A percentile compares a stretch with the other conserved stretches of the same genome.
These are phyloP conservation scores for Bombus picipes DNA, from an alignment of 1,140 invertebrate genomes.

Conservation along the genomic window DNA sequence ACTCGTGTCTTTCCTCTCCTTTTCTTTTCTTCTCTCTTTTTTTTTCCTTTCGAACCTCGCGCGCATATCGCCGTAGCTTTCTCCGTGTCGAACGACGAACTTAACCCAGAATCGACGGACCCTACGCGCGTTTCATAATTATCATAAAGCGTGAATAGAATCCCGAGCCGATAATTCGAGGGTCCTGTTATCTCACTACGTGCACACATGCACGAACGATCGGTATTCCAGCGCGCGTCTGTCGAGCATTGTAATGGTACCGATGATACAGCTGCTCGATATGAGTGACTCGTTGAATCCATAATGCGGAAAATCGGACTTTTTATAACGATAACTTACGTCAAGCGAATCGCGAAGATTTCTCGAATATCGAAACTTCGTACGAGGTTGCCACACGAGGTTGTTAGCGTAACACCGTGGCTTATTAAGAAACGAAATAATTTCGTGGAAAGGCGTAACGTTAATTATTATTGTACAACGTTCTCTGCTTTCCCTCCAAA, in stretches of 20 bases:
- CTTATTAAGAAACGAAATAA: conserved; percentile 44
- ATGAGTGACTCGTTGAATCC: neutral
- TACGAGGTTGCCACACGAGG: neutral
- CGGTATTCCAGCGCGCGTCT: conserved; percentile 34
- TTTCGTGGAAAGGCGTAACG: conserved; percentile 25
- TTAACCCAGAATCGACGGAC: neutral
- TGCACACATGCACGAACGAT: conserved; percentile 23
- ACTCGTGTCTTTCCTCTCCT: neutral
- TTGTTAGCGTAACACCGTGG: neutral
- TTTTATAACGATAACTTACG: neutral
- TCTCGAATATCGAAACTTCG: conserved; percentile 8
- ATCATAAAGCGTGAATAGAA: conserved; percentile 50
- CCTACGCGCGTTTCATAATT: conserved; percentile 37
- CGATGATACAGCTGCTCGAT: conserved; percentile 5
- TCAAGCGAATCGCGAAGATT: neutral
- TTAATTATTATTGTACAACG: conserved; percentile 11
- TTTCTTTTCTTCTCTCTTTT: neutral
- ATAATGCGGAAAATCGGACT: neutral
- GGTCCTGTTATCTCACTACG: conserved; percentile 59
- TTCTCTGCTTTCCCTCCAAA: conserved; percentile 38
- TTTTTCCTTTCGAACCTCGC: neutral
- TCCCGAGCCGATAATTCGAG: conserved; percentile 42
- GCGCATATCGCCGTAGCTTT: neutral
- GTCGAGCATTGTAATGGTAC: conserved; percentile 13
- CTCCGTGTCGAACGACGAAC: neutral